Conservation (phyloP, 2,113 vertebrate species). For the Oncorhynchus tshawytscha region DNA sequence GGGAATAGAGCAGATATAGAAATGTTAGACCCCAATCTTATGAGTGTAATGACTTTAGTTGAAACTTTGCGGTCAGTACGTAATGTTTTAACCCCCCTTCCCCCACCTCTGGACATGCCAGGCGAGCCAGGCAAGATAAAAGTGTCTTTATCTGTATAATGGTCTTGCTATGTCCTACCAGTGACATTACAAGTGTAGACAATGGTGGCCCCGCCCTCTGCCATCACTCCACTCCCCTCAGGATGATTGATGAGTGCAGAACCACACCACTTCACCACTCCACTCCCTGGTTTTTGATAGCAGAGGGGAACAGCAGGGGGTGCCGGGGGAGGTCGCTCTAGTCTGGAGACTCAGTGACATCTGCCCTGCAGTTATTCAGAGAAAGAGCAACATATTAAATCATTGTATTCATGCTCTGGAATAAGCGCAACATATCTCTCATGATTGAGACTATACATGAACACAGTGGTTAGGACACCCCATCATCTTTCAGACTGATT, state of each 20-base stretch:
- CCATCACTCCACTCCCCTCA: neutral
- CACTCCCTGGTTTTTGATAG: neutral
- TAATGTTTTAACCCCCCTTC: too few species aligned
- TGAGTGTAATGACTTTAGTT: neutral
- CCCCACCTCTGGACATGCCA: neutral
- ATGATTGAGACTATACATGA: neutral
- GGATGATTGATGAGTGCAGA: neutral
- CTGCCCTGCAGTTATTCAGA: conserved; percentile 2
- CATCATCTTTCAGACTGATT: neutral
- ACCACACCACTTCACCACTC: neutral
- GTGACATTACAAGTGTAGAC: conserved; percentile 1
- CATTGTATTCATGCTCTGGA: neutral
- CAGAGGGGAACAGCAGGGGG: neutral
- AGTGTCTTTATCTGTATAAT: neutral
- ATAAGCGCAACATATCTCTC: neutral
- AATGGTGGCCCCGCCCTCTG: neutral
- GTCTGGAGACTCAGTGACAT: neutral
- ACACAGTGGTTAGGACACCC: neutral
- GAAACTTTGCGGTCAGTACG: neutral
- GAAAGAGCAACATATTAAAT: neutral
- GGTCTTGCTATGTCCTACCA: neutral
- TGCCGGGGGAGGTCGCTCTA: neutral
- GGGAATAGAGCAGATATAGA: neutral
- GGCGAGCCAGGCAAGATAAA: neutral
- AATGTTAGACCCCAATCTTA: neutral